A percentile compares a stretch with the other conserved stretches of the same genome.
These are phyloP conservation scores for Helicoverpa assulta DNA, from an alignment of 2,888 invertebrate species.

Conservation along the genomic window DNA sequence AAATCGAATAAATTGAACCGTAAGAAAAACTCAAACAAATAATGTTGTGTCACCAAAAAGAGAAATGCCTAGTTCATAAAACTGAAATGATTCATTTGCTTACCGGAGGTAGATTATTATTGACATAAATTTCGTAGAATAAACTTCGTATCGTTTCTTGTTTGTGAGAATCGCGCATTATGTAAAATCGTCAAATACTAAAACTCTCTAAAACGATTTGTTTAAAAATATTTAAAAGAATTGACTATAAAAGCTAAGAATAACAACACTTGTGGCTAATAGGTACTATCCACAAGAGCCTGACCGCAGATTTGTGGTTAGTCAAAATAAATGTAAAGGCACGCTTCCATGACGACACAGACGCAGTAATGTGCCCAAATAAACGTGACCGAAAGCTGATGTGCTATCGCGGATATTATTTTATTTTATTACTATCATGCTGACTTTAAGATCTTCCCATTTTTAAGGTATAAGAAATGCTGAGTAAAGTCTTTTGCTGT, in stretches of 20 bases:
- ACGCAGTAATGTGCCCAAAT: neutral
- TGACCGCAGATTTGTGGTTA: neutral
- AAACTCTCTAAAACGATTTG: no score
- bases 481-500: neutral
- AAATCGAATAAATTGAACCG: no score
- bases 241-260: neutral
- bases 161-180: no score
- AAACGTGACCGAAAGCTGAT: neutral
- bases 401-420: neutral
- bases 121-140: no score
- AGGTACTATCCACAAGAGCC: neutral
- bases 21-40: no score
- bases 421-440: neutral
- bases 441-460: neutral
- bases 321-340: neutral
- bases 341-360: neutral
- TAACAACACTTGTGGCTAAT: neutral
- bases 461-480: no score
- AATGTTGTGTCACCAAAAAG: no score
- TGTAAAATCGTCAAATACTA: no score
- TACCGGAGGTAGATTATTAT: no score
- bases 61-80: no score
- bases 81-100: no score
- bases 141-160: no score
- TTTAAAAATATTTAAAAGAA: neutral